Conservation (phyloP, 2,113 vertebrate species). For the Triplophysa tibetana region DNA sequence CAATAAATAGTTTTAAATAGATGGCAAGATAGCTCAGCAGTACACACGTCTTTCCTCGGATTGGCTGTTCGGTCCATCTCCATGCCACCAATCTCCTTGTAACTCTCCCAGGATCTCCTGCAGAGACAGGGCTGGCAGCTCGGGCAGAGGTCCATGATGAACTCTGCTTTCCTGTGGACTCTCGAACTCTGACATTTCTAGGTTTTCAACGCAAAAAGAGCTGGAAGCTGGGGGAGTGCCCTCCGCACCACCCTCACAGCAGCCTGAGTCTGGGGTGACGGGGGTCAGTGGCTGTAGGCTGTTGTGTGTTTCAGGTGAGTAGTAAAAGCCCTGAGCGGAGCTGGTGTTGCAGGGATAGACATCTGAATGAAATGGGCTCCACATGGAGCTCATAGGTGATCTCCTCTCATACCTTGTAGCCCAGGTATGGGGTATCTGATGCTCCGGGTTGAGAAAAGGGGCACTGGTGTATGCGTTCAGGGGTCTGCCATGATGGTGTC, state of each 20-base stretch:
- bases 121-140: conserved; percentile 61
- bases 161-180: neutral
- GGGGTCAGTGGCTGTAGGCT: conserved; percentile 56
- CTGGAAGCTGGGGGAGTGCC: conserved; percentile 47
- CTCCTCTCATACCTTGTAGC: conserved; percentile 35
- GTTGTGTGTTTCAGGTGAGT: conserved; percentile 57
- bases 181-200: conserved; percentile 33
- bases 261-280: conserved; percentile 66
- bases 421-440: conserved; percentile 54
- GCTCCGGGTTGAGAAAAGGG: conserved; percentile 19
- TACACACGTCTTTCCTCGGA: conserved; percentile 43
- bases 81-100: conserved; percentile 66
- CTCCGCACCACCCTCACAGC: conserved; percentile 60
- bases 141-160: conserved; percentile 59
- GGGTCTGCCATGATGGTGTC: conserved; percentile 42
- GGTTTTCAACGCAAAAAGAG: conserved; percentile 44
- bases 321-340: conserved; percentile 42
- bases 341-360: conserved; percentile 46
- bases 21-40: conserved; percentile 48
- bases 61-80: conserved; percentile 42
- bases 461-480: conserved; percentile 42
- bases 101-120: conserved; percentile 71
- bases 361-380: conserved; percentile 56
- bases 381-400: conserved; percentile 41
- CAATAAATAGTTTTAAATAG: conserved; percentile 29